These are phyloP conservation scores for Drosophila melanica DNA, from an alignment of 1,140 invertebrate species.

Conservation along the genomic window DNA sequence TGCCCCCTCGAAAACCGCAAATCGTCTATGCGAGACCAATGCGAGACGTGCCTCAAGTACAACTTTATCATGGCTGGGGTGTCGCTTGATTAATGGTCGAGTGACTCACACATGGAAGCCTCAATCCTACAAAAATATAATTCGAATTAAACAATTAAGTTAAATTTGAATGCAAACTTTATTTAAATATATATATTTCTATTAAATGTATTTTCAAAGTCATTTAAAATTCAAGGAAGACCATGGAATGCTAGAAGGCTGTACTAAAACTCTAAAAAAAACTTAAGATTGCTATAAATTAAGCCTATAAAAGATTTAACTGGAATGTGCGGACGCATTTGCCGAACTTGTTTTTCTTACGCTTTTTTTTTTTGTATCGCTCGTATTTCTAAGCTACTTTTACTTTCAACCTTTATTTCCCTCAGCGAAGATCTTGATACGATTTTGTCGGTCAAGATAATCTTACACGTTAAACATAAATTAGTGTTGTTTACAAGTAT, in stretches of 20 bases:
- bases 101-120: conserved; percentile 50
- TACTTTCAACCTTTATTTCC: conserved; percentile 78
- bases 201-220: conserved; percentile 43
- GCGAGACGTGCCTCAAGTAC: conserved; percentile 73
- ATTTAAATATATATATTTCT: conserved; percentile 58
- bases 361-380: conserved; percentile 33
- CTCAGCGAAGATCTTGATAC: conserved; percentile 58
- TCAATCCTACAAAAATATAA: not conserved
- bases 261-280: conserved; percentile 34
- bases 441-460: conserved; percentile 64
- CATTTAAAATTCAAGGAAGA: conserved; percentile 80
- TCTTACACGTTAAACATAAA: conserved; percentile 69
- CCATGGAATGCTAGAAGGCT: conserved; percentile 66
- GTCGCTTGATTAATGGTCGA: conserved; percentile 65
- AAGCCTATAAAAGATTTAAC: conserved; percentile 54
- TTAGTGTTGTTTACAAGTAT: conserved; percentile 60
- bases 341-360: conserved; percentile 15
- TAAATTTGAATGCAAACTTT: conserved; percentile 69
- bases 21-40: conserved; percentile 57
- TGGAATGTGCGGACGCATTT: conserved; percentile 53
- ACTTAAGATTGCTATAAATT: conserved; percentile 48
- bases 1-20: conserved; percentile 48
- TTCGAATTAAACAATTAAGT: not conserved
- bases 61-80: conserved; percentile 29
- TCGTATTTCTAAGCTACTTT: conserved; percentile 50